phyloP scores from a whole-genome alignment of 2,113 vertebrate species.

The Embiotoca jacksoni region DNA sequence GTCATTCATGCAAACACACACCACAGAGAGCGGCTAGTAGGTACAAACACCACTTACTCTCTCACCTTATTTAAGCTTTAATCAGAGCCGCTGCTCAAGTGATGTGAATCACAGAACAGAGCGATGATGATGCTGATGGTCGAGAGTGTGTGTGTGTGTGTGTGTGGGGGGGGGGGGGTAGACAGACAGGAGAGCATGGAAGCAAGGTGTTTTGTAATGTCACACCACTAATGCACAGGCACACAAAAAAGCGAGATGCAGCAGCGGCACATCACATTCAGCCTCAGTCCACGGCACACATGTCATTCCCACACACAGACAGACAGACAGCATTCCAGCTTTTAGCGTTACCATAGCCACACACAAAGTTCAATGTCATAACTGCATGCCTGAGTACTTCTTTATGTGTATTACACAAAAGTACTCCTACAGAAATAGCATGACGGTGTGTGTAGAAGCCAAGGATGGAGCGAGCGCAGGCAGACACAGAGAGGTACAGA shows the following conservation, averaged over 20 bases:
- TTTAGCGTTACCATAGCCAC: slow-evolving; percentile 56
- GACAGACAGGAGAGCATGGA: slow-evolving; percentile 16
- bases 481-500: slow-evolving; percentile 40
- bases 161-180: not conserved
- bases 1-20: slow-evolving; percentile 35
- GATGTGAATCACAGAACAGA: slow-evolving; percentile 66
- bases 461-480: slow-evolving; percentile 29
- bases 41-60: slow-evolving; percentile 73
- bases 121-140: slow-evolving; percentile 11
- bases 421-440: slow-evolving; percentile 64
- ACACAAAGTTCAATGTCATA: slow-evolving; percentile 51
- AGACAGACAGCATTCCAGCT: not conserved
- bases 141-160: slow-evolving; percentile 13
- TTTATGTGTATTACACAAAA: slow-evolving; percentile 63
- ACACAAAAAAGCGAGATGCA: not conserved
- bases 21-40: slow-evolving; percentile 30
- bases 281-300: slow-evolving; percentile 16
- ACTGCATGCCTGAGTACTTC: slow-evolving; percentile 41
- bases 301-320: slow-evolving; percentile 17
- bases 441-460: slow-evolving; percentile 37
- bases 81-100: slow-evolving; percentile 54
- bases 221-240: slow-evolving; percentile 21
- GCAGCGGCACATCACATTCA: slow-evolving; percentile 8
- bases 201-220: slow-evolving; percentile 42
- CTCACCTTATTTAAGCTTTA: slow-evolving; percentile 82